phyloP scores from a whole-genome alignment of 2,113 vertebrate genomes.

The Dipodomys ordii region DNA sequence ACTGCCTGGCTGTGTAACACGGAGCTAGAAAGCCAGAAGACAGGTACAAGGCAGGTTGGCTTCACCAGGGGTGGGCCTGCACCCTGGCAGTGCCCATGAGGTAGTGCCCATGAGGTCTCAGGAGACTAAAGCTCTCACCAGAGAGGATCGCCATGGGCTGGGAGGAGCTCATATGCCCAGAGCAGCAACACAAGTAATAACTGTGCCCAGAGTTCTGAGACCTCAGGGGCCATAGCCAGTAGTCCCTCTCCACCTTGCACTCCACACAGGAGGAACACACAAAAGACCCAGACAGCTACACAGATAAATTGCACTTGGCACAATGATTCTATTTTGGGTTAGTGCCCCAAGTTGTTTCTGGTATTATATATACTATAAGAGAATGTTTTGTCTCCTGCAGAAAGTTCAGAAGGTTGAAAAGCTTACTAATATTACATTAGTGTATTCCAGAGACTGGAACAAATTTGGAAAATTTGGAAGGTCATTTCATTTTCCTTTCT shows the following conservation, averaged over 20 bases:
- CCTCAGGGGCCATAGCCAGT: conserved; percentile 41
- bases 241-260: neutral
- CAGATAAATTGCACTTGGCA: conserved; percentile 52
- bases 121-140: conserved; percentile 65
- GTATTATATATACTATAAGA: conserved; percentile 52
- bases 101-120: conserved; percentile 53
- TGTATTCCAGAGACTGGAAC: conserved; percentile 14
- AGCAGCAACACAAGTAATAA: conserved; percentile 69
- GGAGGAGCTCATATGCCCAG: conserved; percentile 68
- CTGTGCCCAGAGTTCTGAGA: conserved; percentile 8
- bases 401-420: conserved; percentile 56
- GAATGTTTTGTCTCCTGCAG: conserved; percentile 37
- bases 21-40: neutral
- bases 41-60: neutral
- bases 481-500: neutral
- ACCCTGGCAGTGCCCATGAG: conserved; percentile 44
- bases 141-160: neutral
- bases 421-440: neutral
- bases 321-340: conserved; percentile 22
- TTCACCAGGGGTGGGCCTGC: neutral
- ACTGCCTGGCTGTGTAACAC: neutral
- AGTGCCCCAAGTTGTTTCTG: conserved; percentile 44
- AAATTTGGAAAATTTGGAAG: neutral
- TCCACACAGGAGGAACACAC: neutral
- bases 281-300: neutral